Evolutionary conservation across 2,888 invertebrate genomes (phyloP).

Genomic region (Phrixothrix hirtus): DNA sequence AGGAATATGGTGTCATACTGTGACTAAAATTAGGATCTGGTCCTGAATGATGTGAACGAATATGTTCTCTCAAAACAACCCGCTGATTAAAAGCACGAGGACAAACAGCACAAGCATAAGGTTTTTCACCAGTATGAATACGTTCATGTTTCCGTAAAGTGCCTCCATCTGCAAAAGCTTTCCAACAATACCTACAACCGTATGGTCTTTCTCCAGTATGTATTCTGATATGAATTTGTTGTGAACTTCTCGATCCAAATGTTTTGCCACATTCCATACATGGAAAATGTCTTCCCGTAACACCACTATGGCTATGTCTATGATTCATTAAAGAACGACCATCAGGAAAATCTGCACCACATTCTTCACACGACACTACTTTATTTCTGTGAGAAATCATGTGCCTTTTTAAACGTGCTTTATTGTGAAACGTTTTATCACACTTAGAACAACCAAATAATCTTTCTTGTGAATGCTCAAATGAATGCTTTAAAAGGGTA

Average conservation of each 20-base stretch:
- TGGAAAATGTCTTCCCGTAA: constrained; percentile 69
- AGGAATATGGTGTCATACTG: constrained; percentile 67
- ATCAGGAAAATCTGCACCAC: constrained; percentile 72
- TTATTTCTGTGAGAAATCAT: constrained; percentile 74
- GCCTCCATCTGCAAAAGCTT: constrained; percentile 86
- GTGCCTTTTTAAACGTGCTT: constrained; percentile 67
- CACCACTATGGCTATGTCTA: constrained; percentile 63
- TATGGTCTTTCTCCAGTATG: constrained; percentile 85
- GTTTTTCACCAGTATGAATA: constrained; percentile 85
- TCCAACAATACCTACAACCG: constrained; percentile 85
- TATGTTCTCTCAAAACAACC: constrained; percentile 82
- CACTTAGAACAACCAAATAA: constrained; percentile 67
- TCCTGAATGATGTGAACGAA: constrained; percentile 83
- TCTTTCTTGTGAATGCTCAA: constrained; percentile 69
- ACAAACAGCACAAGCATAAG: constrained; percentile 85
- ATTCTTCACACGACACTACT: constrained; percentile 70
- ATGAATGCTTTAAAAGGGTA: constrained; percentile 69
- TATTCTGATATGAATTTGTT: constrained; percentile 84
- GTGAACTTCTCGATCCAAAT: constrained; percentile 82
- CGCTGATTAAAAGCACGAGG: constrained; percentile 86
- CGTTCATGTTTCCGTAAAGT: constrained; percentile 83
- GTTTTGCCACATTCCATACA: constrained; percentile 85
- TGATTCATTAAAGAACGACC: constrained; percentile 71
- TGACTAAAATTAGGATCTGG: constrained; percentile 72
- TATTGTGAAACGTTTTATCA: constrained; percentile 72